These are phyloP conservation scores for Galerucella pusilla DNA, from an alignment of 2,888 invertebrate species.

Conservation along the genomic window DNA sequence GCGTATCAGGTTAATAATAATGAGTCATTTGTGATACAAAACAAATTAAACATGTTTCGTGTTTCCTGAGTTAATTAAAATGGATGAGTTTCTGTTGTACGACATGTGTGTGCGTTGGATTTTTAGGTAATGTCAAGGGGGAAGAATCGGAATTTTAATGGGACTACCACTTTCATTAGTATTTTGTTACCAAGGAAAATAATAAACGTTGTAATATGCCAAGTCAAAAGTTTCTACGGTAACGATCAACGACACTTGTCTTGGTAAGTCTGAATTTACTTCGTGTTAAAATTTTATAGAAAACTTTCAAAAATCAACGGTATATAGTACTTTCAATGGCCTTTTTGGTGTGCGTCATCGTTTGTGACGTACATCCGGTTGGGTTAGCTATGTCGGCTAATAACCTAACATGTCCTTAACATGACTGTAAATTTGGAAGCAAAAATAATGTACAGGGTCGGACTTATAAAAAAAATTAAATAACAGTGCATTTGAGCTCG, in stretches of 20 bases:
- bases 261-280: not conserved
- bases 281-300: too few relatives aligned
- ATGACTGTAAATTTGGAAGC: too few relatives aligned
- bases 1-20: constrained; percentile 22
- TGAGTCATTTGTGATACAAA: constrained; percentile 24
- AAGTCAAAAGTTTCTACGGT: not conserved
- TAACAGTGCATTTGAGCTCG: too few relatives aligned
- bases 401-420: too few relatives aligned
- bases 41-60: constrained; percentile 22
- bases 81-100: constrained; percentile 16
- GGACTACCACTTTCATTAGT: constrained; percentile 14
- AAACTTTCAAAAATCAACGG: too few relatives aligned
- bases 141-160: constrained; percentile 11
- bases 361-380: too few relatives aligned
- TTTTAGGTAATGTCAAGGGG: constrained; percentile 17
- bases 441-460: too few relatives aligned
- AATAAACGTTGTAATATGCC: not conserved
- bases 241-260: not conserved
- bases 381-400: too few relatives aligned
- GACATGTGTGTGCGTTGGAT: constrained; percentile 17
- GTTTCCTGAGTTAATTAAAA: constrained; percentile 18
- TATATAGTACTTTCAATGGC: too few relatives aligned
- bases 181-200: constrained; percentile 14
- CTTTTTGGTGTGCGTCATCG: too few relatives aligned
- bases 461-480: too few relatives aligned